These are phyloP conservation scores for Bursaphelenchus okinawaensis DNA, from an alignment of 2,888 invertebrate genomes.

Conservation along the genomic window DNA sequence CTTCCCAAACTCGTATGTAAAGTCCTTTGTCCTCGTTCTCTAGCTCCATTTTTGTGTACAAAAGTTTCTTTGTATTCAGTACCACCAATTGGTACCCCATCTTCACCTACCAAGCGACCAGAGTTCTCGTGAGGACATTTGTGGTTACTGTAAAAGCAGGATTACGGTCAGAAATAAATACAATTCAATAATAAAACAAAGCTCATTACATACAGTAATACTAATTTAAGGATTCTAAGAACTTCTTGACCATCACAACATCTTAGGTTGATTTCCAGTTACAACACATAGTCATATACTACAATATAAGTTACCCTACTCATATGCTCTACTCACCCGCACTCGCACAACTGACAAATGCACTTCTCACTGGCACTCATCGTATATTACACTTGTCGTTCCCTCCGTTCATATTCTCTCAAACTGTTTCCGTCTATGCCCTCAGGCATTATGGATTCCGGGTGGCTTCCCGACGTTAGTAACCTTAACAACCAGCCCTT, in stretches of 20 bases:
- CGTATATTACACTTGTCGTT: background rate
- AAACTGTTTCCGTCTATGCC: background rate
- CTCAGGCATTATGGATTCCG: background rate
- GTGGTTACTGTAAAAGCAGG: background rate
- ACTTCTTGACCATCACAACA: too few relatives aligned
- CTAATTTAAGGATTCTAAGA: too few relatives aligned
- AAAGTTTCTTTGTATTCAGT: slow-evolving; percentile 1
- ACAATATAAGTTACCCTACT: too few relatives aligned
- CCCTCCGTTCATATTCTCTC: background rate
- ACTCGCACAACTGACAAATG: slow-evolving; percentile 13
- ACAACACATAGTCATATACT: too few relatives aligned
- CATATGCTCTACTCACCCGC: slow-evolving; percentile 2
- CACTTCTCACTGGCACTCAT: slow-evolving; percentile 9
- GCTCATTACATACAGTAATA: too few relatives aligned
- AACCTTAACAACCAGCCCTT: background rate
- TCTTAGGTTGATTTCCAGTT: too few relatives aligned
- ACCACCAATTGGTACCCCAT: slow-evolving; percentile 2
- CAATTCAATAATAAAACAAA: too few relatives aligned
- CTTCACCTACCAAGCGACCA: slow-evolving; percentile 3
- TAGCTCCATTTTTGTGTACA: slow-evolving; percentile 2
- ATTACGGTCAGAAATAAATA: too few relatives aligned
- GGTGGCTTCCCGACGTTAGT: background rate
- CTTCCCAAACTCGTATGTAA: slow-evolving; percentile 11
- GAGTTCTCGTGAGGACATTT: slow-evolving; percentile 11
- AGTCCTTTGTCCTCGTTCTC: slow-evolving; percentile 7